Conservation (phyloP, 1,140 invertebrate species). For the Drosophila gunungcola region DNA sequence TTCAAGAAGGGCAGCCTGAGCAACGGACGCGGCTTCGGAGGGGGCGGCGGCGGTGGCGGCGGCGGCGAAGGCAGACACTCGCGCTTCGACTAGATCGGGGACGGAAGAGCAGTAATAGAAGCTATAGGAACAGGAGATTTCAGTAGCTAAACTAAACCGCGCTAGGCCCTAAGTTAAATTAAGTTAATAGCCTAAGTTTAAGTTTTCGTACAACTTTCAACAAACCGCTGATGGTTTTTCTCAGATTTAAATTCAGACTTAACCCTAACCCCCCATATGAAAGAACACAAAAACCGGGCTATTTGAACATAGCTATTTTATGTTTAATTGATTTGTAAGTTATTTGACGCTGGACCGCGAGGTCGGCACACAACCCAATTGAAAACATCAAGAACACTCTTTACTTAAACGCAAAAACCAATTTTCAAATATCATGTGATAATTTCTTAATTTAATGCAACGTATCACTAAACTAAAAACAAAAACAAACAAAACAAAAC, state of each 20-base stretch:
- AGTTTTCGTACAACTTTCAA: conserved; percentile 69
- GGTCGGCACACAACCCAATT: conserved; percentile 24
- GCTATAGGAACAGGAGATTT: conserved; percentile 73
- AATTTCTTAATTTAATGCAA: conserved; percentile 77
- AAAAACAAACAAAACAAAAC: background rate
- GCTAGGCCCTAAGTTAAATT: conserved; percentile 75
- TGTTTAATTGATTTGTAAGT: conserved; percentile 64
- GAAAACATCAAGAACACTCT: conserved; percentile 52
- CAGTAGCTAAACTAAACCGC: conserved; percentile 75
- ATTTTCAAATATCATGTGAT: conserved; percentile 76
- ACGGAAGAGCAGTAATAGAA: conserved; percentile 45
- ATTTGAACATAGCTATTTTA: conserved; percentile 68
- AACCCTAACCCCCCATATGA: conserved; percentile 11
- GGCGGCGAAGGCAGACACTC: conserved; percentile 85
- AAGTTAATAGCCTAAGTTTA: conserved; percentile 74
- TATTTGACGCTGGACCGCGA: conserved; percentile 65
- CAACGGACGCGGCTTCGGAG: conserved; percentile 65
- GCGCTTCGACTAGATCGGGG: conserved; percentile 85
- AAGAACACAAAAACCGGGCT: conserved; percentile 21
- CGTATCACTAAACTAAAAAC: conserved; percentile 68
- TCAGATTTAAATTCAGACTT: conserved; percentile 32
- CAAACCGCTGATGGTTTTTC: conserved; percentile 16
- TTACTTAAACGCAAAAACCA: conserved; percentile 63
- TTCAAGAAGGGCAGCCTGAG: conserved; percentile 80
- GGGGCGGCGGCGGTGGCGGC: conserved; percentile 84